These are phyloP conservation scores for Trichonephila clavipes DNA, from an alignment of 1,140 invertebrate genomes.

Conservation along the genomic window DNA sequence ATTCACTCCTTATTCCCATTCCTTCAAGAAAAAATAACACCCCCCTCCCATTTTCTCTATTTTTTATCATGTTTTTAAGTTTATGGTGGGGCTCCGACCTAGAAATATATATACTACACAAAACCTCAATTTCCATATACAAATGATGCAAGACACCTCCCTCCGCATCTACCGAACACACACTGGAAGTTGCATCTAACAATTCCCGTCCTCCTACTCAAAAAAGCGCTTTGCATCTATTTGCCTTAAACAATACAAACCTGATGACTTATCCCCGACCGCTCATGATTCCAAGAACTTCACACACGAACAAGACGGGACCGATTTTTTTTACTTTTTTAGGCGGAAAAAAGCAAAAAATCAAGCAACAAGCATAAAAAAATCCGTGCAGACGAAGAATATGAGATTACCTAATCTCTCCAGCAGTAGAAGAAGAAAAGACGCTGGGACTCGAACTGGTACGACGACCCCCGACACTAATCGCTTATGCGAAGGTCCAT, in stretches of 20 bases:
- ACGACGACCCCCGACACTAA: slow-evolving; percentile 17
- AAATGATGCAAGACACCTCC: not conserved
- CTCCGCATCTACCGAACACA: not conserved
- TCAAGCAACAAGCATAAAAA: not conserved
- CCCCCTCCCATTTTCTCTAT: too few relatives aligned
- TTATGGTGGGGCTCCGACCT: too few relatives aligned
- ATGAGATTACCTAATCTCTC: not conserved
- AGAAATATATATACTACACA: too few relatives aligned
- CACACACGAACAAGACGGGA: not conserved
- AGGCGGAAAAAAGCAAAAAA: not conserved
- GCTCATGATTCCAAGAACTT: not conserved
- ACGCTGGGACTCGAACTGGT: not conserved
- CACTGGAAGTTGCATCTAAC: not conserved
- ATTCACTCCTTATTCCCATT: too few relatives aligned
- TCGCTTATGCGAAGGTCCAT: slow-evolving; percentile 53
- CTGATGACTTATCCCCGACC: slow-evolving; percentile 18
- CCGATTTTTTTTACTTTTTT: not conserved
- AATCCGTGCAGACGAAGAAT: slow-evolving; percentile 29
- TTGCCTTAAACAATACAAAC: not conserved
- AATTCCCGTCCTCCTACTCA: not conserved
- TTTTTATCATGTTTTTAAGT: too few relatives aligned
- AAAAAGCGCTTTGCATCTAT: not conserved
- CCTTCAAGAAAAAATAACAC: too few relatives aligned
- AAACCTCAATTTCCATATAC: too few relatives aligned
- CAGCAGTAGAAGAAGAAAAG: not conserved